Percentiles rank a stretch among this genome's conserved stretches.
Conservation (phyloP, 2,888 invertebrate genomes). For the Odontocerum albicorne region DNA sequence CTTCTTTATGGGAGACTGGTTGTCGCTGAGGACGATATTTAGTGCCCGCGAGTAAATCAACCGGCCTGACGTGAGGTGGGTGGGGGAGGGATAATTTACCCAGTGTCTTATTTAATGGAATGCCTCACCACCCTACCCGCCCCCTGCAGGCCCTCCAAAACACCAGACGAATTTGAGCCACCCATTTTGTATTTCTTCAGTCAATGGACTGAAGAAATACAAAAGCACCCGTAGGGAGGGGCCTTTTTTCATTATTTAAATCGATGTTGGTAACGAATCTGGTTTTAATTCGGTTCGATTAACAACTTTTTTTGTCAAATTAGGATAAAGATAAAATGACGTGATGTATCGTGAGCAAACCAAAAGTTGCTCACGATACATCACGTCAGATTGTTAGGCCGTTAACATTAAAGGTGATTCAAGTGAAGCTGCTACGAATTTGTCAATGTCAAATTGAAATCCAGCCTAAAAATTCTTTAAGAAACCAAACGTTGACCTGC, state of each 20-base stretch:
- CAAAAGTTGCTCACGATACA: too few relatives aligned
- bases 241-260: neutral
- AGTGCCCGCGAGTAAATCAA: constrained; percentile 38
- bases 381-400: too few relatives aligned
- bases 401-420: too few relatives aligned
- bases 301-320: neutral
- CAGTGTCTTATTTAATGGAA: constrained; percentile 38
- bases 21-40: constrained; percentile 38
- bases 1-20: constrained; percentile 38
- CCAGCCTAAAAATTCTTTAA: too few relatives aligned
- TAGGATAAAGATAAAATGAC: too few relatives aligned
- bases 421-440: too few relatives aligned
- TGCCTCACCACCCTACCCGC: constrained; percentile 27
- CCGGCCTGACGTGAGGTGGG: constrained; percentile 34
- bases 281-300: neutral
- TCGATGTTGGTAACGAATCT: neutral
- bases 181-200: too few relatives aligned
- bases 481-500: too few relatives aligned
- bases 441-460: too few relatives aligned
- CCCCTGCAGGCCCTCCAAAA: constrained; percentile 15
- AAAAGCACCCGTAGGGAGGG: too few relatives aligned
- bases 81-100: constrained; percentile 35
- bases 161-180: constrained; percentile 3
- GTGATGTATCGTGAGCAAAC: too few relatives aligned
- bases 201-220: too few relatives aligned